Evolutionary conservation across 2,113 vertebrate genomes (phyloP), one percentile per base, ranked within the genome.

Genomic region (Nannobrachium achirus): DNA sequence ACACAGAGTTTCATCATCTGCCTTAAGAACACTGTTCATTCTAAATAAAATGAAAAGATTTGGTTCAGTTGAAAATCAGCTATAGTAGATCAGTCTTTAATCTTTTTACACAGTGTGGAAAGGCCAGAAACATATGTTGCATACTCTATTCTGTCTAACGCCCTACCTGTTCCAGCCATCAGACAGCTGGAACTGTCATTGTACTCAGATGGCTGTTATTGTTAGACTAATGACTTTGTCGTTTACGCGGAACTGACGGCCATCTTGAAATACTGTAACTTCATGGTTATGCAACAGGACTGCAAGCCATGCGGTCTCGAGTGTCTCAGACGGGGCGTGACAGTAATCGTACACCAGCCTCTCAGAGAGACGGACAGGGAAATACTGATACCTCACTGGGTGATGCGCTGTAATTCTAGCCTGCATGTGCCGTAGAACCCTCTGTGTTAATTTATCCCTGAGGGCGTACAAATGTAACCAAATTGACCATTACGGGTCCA

Each of bases 311-410:
- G 42, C 15, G 15, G 33, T 20, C 61, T 53, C 49, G 8, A 39
- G 18, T 39, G 62, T 8, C 44, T 71, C 55, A 65, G 46, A 33
- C 25, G 16, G 50, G 40, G 14, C 20, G 42, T 39, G 50, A 58
- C 55, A 42, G 56, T 72, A 69, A 72, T 62, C 56, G 39, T 38
- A 72, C 16, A 75, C 56, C 52, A 38, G 60, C n/a, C 53, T 19
- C 50, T 48, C 53, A 45, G 10, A 63, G 5, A 13, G 6, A 63
- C 6, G 10, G 6, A 60, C 14, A 25, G 48, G 56, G 16, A 40
- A 33, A 69, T 19, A 63, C 39, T 48, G 64, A 69, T 66, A 65
- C 20, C 61, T 48, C 10, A 10, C 11, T 46, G 13, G 60, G 25
- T 65, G n/a, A 75, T 58, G 25, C 25, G 25, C 25, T 33, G 52